phyloP scores from a whole-genome alignment of 1,140 invertebrate genomes.

The Pogonus chalceus region DNA sequence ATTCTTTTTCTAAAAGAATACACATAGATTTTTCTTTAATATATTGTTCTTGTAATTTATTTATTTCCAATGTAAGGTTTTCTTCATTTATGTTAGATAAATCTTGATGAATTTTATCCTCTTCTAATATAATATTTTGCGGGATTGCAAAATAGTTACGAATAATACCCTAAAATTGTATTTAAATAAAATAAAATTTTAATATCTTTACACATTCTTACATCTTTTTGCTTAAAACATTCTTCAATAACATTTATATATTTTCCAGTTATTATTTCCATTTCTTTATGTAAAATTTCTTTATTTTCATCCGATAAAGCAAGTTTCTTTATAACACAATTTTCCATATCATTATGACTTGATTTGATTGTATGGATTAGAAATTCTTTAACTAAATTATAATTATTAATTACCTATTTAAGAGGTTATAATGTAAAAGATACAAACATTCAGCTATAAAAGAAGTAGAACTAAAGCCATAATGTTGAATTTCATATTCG shows the following conservation, averaged over 20 bases:
- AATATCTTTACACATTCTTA: not conserved
- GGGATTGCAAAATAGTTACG: not conserved
- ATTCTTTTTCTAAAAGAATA: not conserved
- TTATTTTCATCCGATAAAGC: not conserved
- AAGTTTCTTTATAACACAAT: not conserved
- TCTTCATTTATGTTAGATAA: not conserved
- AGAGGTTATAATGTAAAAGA: not conserved
- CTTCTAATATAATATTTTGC: not conserved
- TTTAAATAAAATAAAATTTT: not conserved
- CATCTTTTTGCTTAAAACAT: not conserved
- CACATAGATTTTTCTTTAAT: not conserved
- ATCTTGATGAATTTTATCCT: not conserved
- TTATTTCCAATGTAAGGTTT: not conserved
- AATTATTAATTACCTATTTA: not conserved
- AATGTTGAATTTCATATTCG: constrained; percentile 2
- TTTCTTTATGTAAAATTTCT: not conserved
- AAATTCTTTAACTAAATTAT: not conserved
- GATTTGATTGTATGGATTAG: not conserved
- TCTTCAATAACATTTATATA: not conserved
- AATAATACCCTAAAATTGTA: too few relatives aligned
- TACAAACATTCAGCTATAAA: not conserved
- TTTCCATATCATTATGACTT: not conserved
- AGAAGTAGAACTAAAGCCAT: not conserved
- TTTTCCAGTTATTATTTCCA: not conserved
- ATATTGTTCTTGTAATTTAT: not conserved